These are phyloP conservation scores for Platygyra sinensis DNA, from an alignment of 64 coral and sea anemone genomes.

Conservation along the genomic window DNA sequence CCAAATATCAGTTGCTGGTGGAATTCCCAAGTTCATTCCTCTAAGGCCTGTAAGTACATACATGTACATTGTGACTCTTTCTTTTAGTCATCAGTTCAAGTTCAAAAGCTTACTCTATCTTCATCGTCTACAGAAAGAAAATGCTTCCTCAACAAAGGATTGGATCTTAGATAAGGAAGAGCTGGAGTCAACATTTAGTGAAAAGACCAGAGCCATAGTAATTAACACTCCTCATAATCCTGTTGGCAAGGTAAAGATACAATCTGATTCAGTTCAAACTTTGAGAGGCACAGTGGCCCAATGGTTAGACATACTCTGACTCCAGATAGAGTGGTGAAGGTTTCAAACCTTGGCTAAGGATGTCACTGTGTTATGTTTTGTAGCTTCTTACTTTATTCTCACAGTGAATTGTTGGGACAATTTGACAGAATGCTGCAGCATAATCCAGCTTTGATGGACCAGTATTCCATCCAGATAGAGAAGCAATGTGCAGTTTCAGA, in stretches of 20 bases:
- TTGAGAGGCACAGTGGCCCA: too few species aligned
- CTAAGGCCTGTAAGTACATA: conserved; percentile 70
- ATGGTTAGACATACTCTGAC: too few species aligned
- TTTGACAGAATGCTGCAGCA: too few species aligned
- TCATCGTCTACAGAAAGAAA: conserved; percentile 34
- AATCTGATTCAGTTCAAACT: neutral
- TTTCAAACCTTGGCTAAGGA: neutral
- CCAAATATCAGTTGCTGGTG: conserved; percentile 83
- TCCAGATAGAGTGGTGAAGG: too few species aligned
- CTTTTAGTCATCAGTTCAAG: neutral
- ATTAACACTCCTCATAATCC: conserved; percentile 96
- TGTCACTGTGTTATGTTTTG: too few species aligned
- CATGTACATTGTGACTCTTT: neutral
- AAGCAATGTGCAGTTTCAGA: too few species aligned
- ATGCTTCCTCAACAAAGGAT: conserved; percentile 66
- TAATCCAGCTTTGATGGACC: too few species aligned
- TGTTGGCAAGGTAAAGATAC: conserved; percentile 71
- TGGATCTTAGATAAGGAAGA: conserved; percentile 78
- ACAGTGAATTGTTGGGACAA: neutral
- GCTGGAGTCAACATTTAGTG: conserved; percentile 80
- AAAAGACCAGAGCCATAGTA: conserved; percentile 92
- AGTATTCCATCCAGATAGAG: too few species aligned
- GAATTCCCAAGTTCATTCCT: conserved; percentile 82
- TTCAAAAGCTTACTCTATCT: neutral
- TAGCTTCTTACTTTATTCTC: too few species aligned